Evolutionary conservation across 2,888 invertebrate species (phyloP).

Genomic region (Chrysolina haemoptera): DNA sequence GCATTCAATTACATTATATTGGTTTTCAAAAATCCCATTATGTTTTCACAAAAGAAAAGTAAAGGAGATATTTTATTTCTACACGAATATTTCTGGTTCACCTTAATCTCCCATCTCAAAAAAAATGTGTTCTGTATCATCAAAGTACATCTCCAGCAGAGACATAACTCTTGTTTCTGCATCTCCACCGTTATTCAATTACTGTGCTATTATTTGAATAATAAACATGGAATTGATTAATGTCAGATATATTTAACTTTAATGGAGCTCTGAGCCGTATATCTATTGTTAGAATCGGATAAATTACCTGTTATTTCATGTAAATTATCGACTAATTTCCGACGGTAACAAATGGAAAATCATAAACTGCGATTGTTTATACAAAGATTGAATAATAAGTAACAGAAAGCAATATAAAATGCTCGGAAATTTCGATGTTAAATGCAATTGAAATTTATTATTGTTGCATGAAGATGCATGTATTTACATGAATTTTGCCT

Average conservation of each 20-base stretch:
- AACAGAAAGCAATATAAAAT: background rate
- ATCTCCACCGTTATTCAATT: constrained; percentile 13
- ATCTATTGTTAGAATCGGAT: constrained; percentile 18
- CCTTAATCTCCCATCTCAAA: background rate
- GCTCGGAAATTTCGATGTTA: constrained; percentile 28
- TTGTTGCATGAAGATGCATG: constrained; percentile 36
- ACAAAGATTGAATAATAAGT: constrained; percentile 24
- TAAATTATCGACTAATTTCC: constrained; percentile 14
- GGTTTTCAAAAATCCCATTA: too few relatives aligned
- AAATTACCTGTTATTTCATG: constrained; percentile 16
- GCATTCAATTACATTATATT: too few relatives aligned
- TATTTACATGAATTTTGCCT: constrained; percentile 38
- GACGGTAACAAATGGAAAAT: constrained; percentile 9
- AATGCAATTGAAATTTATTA: constrained; percentile 33
- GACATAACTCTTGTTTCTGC: background rate
- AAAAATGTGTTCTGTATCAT: background rate
- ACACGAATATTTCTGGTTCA: too few relatives aligned
- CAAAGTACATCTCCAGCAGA: background rate
- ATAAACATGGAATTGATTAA: constrained; percentile 11
- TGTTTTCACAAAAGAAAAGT: too few relatives aligned
- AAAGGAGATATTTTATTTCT: too few relatives aligned
- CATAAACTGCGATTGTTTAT: constrained; percentile 26
- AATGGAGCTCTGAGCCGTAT: constrained; percentile 7
- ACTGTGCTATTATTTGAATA: constrained; percentile 2
- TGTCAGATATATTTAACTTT: constrained; percentile 7